Base-by-base conservation (phyloP, 1,140 invertebrate genomes). In the Ceratina japonica region DNA sequence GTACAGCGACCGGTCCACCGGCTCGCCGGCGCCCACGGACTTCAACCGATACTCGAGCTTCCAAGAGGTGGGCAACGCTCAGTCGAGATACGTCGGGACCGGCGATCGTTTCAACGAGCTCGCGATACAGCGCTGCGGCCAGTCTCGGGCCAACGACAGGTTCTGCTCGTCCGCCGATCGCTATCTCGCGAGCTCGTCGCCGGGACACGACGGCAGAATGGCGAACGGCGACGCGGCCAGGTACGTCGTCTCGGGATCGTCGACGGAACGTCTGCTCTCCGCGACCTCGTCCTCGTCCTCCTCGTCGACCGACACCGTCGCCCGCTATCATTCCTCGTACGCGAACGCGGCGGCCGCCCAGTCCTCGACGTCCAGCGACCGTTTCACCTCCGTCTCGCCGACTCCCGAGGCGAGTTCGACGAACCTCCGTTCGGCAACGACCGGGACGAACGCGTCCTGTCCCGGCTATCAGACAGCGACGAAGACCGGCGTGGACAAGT, bases 281-380 rank as follows among this genome's bases (percentile, higher is more conserved):
- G 77, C 81, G 54, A 86, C 85, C 2, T 91, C 91, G 5, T 91
- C 90, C 49, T 94, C 93, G 79, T 93, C 94, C 65, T 93, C 93
- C 62, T 94, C 94, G 62, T 93, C 93, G 77, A 92, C 93, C 75
- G 93, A 94, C 79, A 91, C 93, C 73, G 90, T 75, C 59, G 62
- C 80, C 16, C 68, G 85, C 0, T 87, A 86, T 22, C 86, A 87
- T 3, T 84, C 86, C 5, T 81, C 80, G 5, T 83, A 85, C 18
- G 70, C 81, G 59, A 79, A 52, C 54, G 68, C 81, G 2, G 72
- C 82, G 1, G 76, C 68, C 31, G 73, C 72, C 1, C 85, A 85
- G 52, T 84, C 84, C n/a, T 64, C 85, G 18, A 20, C 70, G 15
- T 52, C 81, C 31, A 83, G 76, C n/a, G 85, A 86, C 22, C 78